Evolutionary conservation across 2,888 invertebrate species (phyloP), one percentile per base, ranked within the genome.

Genomic region (Dasysyrphus tricinctus): DNA sequence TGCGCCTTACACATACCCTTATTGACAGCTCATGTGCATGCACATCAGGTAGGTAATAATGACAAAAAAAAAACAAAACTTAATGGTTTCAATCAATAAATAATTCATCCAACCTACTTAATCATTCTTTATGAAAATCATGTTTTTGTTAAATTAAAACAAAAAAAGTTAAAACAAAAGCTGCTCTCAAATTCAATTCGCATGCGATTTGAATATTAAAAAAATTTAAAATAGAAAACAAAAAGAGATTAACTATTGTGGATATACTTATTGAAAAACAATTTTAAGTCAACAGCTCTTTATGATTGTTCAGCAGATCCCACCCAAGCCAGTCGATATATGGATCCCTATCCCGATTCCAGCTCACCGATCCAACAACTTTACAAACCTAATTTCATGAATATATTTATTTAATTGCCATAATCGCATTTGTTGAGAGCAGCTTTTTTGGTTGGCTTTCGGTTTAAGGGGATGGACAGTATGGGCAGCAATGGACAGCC

Each of bases 351-450:
- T 49, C 14, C 14, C 7, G 4, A 57, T 34, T 34, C 47, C 56
- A 47, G 63, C 51, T 24, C 39, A 34, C 8, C 51, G 29, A 54
- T 32, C 16, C 19, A 19, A 42, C 56, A 9, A 59, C 59, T 39
- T 37, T n/a, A 47, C 37, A 57, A 37, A 70, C 32, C 54, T 63
- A 72, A 63, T 78, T 70, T 65, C 56, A 63, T 47, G 34, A 47
- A 63, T 76, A 72, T 65, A 72, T 65, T 65, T 57, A 77, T 76
- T 76, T 67, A 76, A 80, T 67, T 51, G 65, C 75, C 75, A 72
- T 76, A 84, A 84, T 72, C 72, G 80, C 72, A 72, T 80, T 85
- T 85, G 80, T 54, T 19, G 54, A 77, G 44, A 73, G 32, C 67
- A 80, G 61, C 73, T 72, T 76, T 69, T 47, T 24, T 37, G 34